These are phyloP conservation scores for Drosophila athabasca DNA, from an alignment of 1,140 invertebrate species.

Conservation along the genomic window DNA sequence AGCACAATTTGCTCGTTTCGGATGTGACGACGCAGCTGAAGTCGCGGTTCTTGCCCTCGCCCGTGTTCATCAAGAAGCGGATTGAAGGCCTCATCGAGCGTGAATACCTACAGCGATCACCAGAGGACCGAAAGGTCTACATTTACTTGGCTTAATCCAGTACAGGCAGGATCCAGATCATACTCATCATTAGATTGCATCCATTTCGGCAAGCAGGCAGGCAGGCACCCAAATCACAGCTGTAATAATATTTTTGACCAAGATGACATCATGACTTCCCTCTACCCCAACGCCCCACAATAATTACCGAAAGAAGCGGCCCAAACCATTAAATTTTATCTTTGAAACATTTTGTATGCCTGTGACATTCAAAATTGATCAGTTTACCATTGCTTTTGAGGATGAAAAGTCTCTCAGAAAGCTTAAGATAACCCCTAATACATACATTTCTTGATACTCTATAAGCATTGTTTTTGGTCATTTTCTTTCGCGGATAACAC, in stretches of 20 bases:
- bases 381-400: constrained; percentile 48
- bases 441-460: constrained; percentile 44
- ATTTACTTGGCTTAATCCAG: constrained; percentile 92
- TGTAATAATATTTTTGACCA: constrained; percentile 64
- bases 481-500: constrained; percentile 43
- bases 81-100: constrained; percentile 99
- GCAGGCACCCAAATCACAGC: constrained; percentile 9
- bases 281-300: constrained; percentile 21
- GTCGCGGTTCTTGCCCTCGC: constrained; percentile 97
- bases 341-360: constrained; percentile 56
- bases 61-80: constrained; percentile 98
- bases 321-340: constrained; percentile 32
- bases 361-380: constrained; percentile 67
- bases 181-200: constrained; percentile 27
- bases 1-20: constrained; percentile 97
- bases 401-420: constrained; percentile 12
- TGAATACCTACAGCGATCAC: constrained; percentile 98
- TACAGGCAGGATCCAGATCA: constrained; percentile 15
- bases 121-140: constrained; percentile 97
- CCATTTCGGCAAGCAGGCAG: constrained; percentile 7
- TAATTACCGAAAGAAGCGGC: constrained; percentile 42
- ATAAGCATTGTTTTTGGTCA: constrained; percentile 29
- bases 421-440: constrained; percentile 40
- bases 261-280: constrained; percentile 44
- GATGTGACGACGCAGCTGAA: constrained; percentile 99